phyloP scores from a whole-genome alignment of 2,888 invertebrate genomes.

The Rosalia funebris region DNA sequence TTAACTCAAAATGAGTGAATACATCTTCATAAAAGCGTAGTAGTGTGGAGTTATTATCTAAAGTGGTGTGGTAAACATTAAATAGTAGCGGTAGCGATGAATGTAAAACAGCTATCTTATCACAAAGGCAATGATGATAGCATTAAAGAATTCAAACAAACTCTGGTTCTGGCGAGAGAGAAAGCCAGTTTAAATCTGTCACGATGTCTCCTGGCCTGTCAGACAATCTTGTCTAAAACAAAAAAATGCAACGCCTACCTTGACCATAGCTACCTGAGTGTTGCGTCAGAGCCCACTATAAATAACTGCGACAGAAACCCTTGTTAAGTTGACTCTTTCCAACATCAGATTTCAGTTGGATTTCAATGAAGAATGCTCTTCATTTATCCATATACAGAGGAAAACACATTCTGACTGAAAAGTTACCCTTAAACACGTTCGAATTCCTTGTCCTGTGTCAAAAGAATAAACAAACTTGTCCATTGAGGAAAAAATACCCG shows the following conservation, averaged over 20 bases:
- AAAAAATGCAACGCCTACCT: constrained; percentile 63
- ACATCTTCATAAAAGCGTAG: constrained; percentile 39
- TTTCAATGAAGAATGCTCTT: constrained; percentile 38
- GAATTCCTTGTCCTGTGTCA: constrained; percentile 59
- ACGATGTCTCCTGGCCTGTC: constrained; percentile 59
- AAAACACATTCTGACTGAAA: constrained; percentile 49
- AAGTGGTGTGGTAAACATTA: constrained; percentile 59
- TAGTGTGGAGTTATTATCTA: constrained; percentile 54
- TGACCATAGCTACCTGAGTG: constrained; percentile 63
- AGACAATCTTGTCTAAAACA: constrained; percentile 59
- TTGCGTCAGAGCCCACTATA: constrained; percentile 63
- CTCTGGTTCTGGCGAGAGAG: constrained; percentile 32
- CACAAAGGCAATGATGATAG: constrained; percentile 58
- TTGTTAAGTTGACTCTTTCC: constrained; percentile 60
- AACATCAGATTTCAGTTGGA: constrained; percentile 60
- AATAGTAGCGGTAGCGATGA: constrained; percentile 57
- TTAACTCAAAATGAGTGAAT: constrained; percentile 40
- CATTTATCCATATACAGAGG: constrained; percentile 23
- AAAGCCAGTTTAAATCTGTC: constrained; percentile 57
- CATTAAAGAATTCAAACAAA: constrained; percentile 54
- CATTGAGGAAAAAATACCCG: constrained; percentile 54
- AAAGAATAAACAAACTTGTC: constrained; percentile 63
- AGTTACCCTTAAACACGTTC: constrained; percentile 58
- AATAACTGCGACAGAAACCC: constrained; percentile 64
- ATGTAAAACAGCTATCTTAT: constrained; percentile 61